Conservation (phyloP, 2,113 vertebrate genomes). For the Eurypyga helias region DNA sequence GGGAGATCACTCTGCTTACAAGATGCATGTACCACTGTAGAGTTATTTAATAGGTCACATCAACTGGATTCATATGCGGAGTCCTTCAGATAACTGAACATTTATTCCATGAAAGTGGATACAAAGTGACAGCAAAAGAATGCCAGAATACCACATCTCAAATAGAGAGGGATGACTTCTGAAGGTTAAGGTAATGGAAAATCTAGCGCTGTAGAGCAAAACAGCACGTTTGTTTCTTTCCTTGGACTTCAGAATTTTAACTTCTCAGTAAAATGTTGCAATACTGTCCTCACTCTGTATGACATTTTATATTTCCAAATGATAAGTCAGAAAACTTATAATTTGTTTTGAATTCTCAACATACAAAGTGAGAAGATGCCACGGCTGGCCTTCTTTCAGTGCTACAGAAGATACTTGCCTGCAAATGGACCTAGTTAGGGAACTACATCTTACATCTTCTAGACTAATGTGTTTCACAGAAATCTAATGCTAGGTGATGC, state of each 20-base stretch:
- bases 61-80: fast-evolving
- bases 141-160: neutral
- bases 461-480: neutral
- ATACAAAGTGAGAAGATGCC: neutral
- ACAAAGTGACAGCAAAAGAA: neutral
- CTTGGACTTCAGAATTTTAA: neutral
- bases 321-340: neutral
- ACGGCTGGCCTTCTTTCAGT: neutral
- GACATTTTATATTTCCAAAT: neutral
- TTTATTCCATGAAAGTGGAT: neutral
- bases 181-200: neutral
- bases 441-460: neutral
- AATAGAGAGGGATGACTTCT: neutral
- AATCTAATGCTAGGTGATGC: neutral
- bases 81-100: neutral
- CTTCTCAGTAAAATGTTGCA: neutral
- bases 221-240: neutral
- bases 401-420: neutral
- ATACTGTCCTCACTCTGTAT: neutral
- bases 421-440: neutral
- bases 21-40: neutral
- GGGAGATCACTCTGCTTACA: neutral
- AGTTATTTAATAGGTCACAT: neutral
- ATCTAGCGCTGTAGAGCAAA: neutral
- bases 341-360: neutral